Base-by-base conservation (phyloP, 2,888 invertebrate species). In the Apamea epomidion region DNA sequence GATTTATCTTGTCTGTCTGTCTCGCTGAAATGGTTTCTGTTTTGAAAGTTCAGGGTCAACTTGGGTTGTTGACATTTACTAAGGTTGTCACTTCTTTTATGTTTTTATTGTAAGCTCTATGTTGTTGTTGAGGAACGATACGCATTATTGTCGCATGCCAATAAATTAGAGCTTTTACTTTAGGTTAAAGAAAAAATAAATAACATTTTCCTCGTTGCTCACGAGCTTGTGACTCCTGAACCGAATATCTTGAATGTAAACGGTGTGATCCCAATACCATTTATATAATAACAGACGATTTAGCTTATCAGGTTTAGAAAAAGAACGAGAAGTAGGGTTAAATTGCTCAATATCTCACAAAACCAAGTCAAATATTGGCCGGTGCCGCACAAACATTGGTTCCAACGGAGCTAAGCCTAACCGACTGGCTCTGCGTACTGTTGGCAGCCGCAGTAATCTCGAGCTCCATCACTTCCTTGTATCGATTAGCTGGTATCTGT, bases 401-500 rank as follows among this genome's bases (percentile, higher is more conserved):
- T 37, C 72, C 69, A 65, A 62, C 65, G 7, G 21, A 29, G 32
- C 72, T 87, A 76, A 80, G 73, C 80, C 54, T 29, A 25, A 1
- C 58, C 48, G 32, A 14, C 68, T 69, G 68, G 72, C 45, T 29
- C 37, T 37, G 76, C 60, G 72, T 58, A n/a, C 45, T 32, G 85
- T 81, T 87, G 86, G 87, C 87, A 87, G 75, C 69, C 73, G 45
- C 70, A 75, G 75, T 87, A 78, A 87, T 84, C 86, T 81, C 73
- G 37, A 32, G 58, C 73, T 73, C 69, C 79, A 78, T 84, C 84
- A 75, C 29, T 78, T 86, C 85, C 87, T 86, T 76, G 85, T 87
- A 86, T 87, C 86, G 87, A 86, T 86, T 76, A 86, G 75, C 78
- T 73, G 78, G 78, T 86, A 84, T 81, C 86, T 78, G 78, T 76